Base-by-base conservation (phyloP, 2,113 vertebrate genomes). In the Calyptomena viridis region DNA sequence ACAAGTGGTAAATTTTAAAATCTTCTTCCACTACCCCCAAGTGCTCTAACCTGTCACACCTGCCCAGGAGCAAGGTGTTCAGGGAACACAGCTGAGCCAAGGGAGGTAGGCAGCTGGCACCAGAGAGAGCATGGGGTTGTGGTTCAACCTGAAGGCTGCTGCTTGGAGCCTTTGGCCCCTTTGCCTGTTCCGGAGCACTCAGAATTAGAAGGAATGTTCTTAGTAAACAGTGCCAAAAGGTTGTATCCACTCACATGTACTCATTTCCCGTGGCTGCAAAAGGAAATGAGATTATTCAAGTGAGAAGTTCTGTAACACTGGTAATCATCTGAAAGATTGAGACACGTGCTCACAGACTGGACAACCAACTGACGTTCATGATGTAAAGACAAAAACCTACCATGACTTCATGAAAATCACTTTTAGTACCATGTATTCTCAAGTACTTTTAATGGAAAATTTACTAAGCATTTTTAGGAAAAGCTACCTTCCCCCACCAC, bases 201-300 rank as follows among this genome's bases (percentile, higher is more conserved):
- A 28, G n/a, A 46, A 40, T 31, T 16, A 39, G n/a, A 31, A 8
- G 6, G 69, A 69, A 47, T n/a, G 23, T 23, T 25, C 49, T 40
- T 12, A 31, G 24, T 13, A 52, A 64, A 37, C 4, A 3, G 9
- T 80, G 33, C 53, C 1, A 0, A 87, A 20, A 60, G 37, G 9
- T 27, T 75, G 30, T n/a, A 24, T 20, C 21, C 62, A 30, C 39
- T 47, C 2, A 0, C 2, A 2, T 2, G 0, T 20, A 35, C 55
- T 62, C 24, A 9, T 5, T 30, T 67, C n/a, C 58, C 22, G 12
- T 0, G 2, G 31, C 23, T 56, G 17, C 31, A 39, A 42, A 42
- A 78, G 33, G 23, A 50, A 73, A 62, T 1, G 5, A 5, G 21
- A 25, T n/a, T 14, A 16, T 7, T 17, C 6, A 12, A 40, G 30